phyloP scores from a whole-genome alignment of 2,888 invertebrate species.

The Aspidiotus rigidus region DNA sequence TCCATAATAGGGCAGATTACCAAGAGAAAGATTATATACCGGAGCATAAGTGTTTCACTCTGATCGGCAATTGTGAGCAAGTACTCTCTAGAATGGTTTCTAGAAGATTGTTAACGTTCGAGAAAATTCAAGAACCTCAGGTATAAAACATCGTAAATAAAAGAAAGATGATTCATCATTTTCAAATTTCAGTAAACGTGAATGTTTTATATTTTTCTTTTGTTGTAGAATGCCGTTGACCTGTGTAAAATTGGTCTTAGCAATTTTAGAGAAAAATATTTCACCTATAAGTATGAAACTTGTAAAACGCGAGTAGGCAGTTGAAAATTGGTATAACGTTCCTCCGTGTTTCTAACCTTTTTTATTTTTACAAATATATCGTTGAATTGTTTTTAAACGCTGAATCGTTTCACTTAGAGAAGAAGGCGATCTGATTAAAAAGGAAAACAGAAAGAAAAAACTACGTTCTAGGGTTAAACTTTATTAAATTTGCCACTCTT shows the following conservation, averaged over 20 bases:
- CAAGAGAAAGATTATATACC: slow-evolving; percentile 67
- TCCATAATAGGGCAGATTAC: slow-evolving; percentile 51
- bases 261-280: slow-evolving; percentile 60
- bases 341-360: too few species aligned
- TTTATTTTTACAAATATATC: not conserved
- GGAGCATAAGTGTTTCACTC: slow-evolving; percentile 62
- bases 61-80: slow-evolving; percentile 84
- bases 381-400: not conserved
- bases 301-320: not conserved
- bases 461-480: slow-evolving; percentile 21
- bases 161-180: too few species aligned
- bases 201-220: not conserved
- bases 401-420: too few species aligned
- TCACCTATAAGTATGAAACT: slow-evolving; percentile 45
- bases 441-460: too few species aligned
- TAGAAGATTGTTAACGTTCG: slow-evolving; percentile 74
- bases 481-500: slow-evolving; percentile 36
- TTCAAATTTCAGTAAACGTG: too few species aligned
- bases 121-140: slow-evolving; percentile 50
- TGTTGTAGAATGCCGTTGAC: slow-evolving; percentile 25
- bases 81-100: slow-evolving; percentile 68
- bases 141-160: slow-evolving; percentile 34
- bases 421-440: too few species aligned
- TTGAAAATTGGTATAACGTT: too few species aligned
- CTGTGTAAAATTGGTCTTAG: slow-evolving; percentile 26